Percentiles rank a stretch among this genome's conserved stretches.
Evolutionary conservation across 2,797 vertebrate genomes (phyloP).

Genomic region (Brachymystax lenok): DNA sequence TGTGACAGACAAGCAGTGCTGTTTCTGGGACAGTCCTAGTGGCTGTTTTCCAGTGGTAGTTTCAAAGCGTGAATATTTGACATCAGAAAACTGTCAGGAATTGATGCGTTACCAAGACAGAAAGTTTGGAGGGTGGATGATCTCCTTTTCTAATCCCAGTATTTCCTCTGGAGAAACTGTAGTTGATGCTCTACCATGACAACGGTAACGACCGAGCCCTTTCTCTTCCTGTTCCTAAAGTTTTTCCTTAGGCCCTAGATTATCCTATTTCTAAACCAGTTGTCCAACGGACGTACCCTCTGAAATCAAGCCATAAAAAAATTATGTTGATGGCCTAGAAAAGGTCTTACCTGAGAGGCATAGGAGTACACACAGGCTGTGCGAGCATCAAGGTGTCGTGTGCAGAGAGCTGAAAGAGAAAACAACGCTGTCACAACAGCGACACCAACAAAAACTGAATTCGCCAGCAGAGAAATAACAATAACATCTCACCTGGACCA

Average conservation of each 20-base stretch:
- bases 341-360: slow-evolving; percentile 89
- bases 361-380: slow-evolving; percentile 94
- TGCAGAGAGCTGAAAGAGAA: slow-evolving; percentile 83
- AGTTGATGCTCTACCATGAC: background rate
- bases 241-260: no score
- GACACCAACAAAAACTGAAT: background rate
- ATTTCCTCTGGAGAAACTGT: slow-evolving; percentile 37
- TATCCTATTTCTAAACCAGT: background rate
- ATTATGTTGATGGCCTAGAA: background rate
- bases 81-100: slow-evolving; percentile 30
- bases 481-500: slow-evolving; percentile 86
- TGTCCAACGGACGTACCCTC: background rate
- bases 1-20: background rate
- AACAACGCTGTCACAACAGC: background rate
- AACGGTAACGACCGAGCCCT: background rate
- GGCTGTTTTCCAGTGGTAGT: background rate
- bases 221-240: no score
- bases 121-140: slow-evolving; percentile 17
- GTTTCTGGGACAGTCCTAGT: background rate
- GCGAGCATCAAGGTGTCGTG: slow-evolving; percentile 92
- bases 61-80: slow-evolving; percentile 11
- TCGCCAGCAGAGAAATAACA: background rate
- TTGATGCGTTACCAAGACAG: slow-evolving; percentile 25
- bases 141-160: slow-evolving; percentile 15
- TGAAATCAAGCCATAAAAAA: background rate